phyloP scores from a whole-genome alignment of 1,140 invertebrate species.

The Diuraphis noxia region DNA sequence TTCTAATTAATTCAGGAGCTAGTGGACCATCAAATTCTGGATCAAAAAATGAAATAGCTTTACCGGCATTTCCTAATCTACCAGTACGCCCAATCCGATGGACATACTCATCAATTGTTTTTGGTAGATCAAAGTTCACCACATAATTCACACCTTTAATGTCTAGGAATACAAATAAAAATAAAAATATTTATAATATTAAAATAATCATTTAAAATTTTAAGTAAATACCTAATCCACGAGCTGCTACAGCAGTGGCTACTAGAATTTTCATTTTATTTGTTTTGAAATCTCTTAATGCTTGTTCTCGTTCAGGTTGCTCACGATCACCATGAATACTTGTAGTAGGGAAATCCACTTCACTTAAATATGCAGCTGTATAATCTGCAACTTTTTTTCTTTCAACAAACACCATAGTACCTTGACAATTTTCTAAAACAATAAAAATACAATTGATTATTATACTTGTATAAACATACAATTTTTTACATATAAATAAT shows the following conservation, averaged over 20 bases:
- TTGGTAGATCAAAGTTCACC: conserved; percentile 95
- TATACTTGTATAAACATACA: background rate
- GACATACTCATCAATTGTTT: conserved; percentile 95
- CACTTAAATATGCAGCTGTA: conserved; percentile 87
- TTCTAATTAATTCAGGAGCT: conserved; percentile 49
- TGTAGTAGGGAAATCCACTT: conserved; percentile 90
- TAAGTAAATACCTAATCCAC: conserved; percentile 53
- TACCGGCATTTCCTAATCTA: conserved; percentile 79
- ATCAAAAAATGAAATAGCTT: conserved; percentile 55
- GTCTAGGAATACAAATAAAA: conserved; percentile 65
- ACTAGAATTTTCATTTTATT: conserved; percentile 95
- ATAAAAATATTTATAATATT: background rate
- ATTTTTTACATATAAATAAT: background rate
- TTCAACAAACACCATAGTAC: conserved; percentile 95
- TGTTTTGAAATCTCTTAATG: conserved; percentile 86
- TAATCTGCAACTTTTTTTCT: conserved; percentile 98
- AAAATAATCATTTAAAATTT: background rate
- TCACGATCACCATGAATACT: conserved; percentile 98
- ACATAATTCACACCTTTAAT: conserved; percentile 98
- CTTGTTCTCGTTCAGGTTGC: conserved; percentile 94
- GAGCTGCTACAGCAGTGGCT: conserved; percentile 84
- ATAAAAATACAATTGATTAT: background rate
- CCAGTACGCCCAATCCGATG: conserved; percentile 97
- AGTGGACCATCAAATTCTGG: conserved; percentile 23
- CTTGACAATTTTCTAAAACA: conserved; percentile 43